Evolutionary conservation across 2,113 vertebrate species (phyloP), one percentile per base, ranked within the genome.

Genomic region (Heptranchias perlo): DNA sequence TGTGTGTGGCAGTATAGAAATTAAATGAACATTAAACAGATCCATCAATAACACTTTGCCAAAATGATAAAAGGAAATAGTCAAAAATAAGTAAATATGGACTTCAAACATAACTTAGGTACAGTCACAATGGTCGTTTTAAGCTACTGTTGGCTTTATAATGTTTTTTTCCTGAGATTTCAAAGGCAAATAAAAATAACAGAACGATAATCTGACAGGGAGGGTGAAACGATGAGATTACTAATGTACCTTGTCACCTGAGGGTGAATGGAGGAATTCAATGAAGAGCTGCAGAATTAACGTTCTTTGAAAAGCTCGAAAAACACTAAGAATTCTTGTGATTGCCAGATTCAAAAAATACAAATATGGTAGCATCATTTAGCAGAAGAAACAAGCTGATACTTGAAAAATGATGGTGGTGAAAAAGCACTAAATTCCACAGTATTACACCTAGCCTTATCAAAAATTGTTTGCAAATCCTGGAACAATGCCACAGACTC

Each of bases 81-180:
- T 6, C 44, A 49, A 94, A 95, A 95, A 52, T 69, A 95, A 95
- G 52, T 67, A 95, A 69, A 52, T 35, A 16, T 11, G 44, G 28
- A 49, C 65, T 69, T 52, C 47, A 95, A 49, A 95, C 64, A 47
- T 47, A 67, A 65, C 35, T n/a, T 21, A 3, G 87, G 28, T 25
- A 76, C 69, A 7, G 47, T 47, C 61, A 49, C 92, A 47, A 44
- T 28, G 23, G 87, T 28, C 28, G 69, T 95, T 47, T 73, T 47
- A 73, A 95, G 94, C 94, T 95, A 95, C 44, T 49, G 94, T 95
- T 69, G 94, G 44, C 52, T 91, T 91, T 94, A 67, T 69, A 35
- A 73, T 67, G 21, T 47, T 67, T 69, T 94, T 28, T 4, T n/a
- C 61, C 39, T 61, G 25, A 35, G 11, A 52, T 69, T 52, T 95